phyloP scores from a whole-genome alignment of 2,888 invertebrate genomes.

The Callosobruchus maculatus region DNA sequence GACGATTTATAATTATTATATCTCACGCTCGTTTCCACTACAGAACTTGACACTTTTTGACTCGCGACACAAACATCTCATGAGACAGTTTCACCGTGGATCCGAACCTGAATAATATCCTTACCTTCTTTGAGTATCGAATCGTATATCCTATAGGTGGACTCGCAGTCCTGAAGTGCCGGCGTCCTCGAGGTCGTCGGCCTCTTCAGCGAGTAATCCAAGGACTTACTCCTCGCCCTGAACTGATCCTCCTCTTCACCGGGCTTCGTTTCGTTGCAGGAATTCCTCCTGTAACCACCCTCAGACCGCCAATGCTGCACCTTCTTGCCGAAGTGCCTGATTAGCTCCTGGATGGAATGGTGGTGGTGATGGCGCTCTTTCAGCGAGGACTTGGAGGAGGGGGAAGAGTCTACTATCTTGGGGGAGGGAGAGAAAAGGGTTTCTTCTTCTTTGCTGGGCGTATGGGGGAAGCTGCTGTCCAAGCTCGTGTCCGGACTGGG shows the following conservation, averaged over 20 bases:
- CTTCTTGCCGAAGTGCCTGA: slow-evolving; percentile 72
- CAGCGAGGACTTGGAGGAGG: background rate
- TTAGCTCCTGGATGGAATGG: slow-evolving; percentile 73
- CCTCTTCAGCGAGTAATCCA: slow-evolving; percentile 61
- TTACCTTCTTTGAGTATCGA: slow-evolving; percentile 72
- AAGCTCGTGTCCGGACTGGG: slow-evolving; percentile 11
- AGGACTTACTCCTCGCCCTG: slow-evolving; percentile 72
- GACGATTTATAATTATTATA: too few species aligned
- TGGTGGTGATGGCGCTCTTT: slow-evolving; percentile 46
- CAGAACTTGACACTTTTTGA: too few species aligned
- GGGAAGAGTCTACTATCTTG: slow-evolving; percentile 3
- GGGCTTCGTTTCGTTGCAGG: slow-evolving; percentile 53
- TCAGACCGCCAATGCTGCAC: slow-evolving; percentile 68
- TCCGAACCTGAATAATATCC: background rate
- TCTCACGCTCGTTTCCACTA: too few species aligned
- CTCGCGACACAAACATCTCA: too few species aligned
- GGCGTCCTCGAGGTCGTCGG: slow-evolving; percentile 49
- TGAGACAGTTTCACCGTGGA: too few species aligned
- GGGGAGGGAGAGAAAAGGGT: slow-evolving; percentile 7
- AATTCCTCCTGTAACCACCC: slow-evolving; percentile 37
- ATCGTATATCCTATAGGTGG: slow-evolving; percentile 79
- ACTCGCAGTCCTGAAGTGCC: slow-evolving; percentile 67
- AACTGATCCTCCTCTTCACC: slow-evolving; percentile 65
- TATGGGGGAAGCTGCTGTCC: slow-evolving; percentile 37
- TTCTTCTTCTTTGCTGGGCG: slow-evolving; percentile 33